Evolutionary conservation across 1,140 invertebrate genomes (phyloP).

Genomic region (Drosophila saltans): DNA sequence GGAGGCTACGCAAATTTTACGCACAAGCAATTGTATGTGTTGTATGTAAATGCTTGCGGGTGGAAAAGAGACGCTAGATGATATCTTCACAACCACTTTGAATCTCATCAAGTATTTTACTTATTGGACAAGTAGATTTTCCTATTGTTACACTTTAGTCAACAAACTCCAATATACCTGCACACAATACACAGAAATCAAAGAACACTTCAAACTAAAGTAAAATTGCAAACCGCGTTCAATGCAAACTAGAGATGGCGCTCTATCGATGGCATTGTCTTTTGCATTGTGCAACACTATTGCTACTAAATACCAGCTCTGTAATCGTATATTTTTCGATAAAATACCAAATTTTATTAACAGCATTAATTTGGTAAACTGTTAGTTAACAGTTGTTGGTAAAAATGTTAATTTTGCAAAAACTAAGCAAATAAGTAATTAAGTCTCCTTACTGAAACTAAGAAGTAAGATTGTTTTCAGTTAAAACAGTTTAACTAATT

Average conservation of each 20-base stretch:
- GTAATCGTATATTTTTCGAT: background rate
- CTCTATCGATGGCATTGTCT: background rate
- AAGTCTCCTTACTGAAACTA: too few relatives aligned
- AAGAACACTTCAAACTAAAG: background rate
- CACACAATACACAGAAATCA: background rate
- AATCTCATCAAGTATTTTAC: background rate
- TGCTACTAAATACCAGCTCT: background rate
- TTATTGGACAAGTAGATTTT: background rate
- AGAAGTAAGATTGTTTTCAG: background rate
- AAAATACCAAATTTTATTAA: background rate
- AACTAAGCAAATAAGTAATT: background rate
- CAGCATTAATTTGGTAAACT: too few relatives aligned
- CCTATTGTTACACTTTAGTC: background rate
- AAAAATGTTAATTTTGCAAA: background rate
- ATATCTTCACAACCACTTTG: background rate
- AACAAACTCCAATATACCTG: background rate
- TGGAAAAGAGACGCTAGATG: background rate
- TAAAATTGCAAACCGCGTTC: constrained; percentile 12
- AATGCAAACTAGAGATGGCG: constrained; percentile 8
- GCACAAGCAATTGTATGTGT: background rate
- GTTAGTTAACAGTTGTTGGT: too few relatives aligned
- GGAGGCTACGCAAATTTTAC: background rate
- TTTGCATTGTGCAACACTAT: background rate
- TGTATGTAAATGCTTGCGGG: background rate
- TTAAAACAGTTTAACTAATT: background rate